Conservation (phyloP, 92 coral and sea anemone genomes). For the Actinernus sp. region DNA sequence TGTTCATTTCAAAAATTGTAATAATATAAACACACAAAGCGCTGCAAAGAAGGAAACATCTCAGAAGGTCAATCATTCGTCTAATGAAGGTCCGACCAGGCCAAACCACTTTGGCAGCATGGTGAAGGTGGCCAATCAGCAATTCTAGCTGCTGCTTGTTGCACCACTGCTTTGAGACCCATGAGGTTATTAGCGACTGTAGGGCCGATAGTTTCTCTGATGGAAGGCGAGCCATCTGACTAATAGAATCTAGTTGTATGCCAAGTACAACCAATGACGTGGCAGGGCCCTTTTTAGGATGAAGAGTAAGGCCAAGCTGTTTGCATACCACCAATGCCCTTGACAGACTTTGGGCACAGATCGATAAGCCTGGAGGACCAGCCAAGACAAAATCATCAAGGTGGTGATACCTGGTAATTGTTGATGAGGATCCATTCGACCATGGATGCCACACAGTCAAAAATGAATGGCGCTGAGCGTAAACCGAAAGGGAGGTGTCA, state of each 20-base stretch:
- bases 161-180: no score
- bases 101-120: constrained; percentile 13
- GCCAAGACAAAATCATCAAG: no score
- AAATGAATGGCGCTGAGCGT: constrained; percentile 50
- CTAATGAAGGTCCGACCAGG: no score
- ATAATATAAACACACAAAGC: no score
- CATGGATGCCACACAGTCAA: constrained; percentile 42
- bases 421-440: no score
- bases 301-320: no score
- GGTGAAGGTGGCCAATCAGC: constrained; percentile 25
- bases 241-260: constrained; percentile 19
- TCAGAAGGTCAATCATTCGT: no score
- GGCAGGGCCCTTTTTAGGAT: no score
- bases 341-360: no score
- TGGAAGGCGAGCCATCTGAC: constrained; percentile 2
- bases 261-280: constrained; percentile 2
- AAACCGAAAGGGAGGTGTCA: constrained; percentile 48
- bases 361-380: constrained; percentile 1
- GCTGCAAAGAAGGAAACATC: no score
- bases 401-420: constrained; percentile 6
- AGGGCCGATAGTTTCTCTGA: neutral
- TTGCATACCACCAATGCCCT: no score
- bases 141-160: constrained; percentile 10
- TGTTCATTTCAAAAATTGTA: no score
- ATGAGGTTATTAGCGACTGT: neutral